Percentiles rank a stretch among this genome's conserved stretches.
These are phyloP conservation scores for Rhodeus uyekii DNA, from an alignment of 2,797 vertebrate genomes.

Conservation along the genomic window DNA sequence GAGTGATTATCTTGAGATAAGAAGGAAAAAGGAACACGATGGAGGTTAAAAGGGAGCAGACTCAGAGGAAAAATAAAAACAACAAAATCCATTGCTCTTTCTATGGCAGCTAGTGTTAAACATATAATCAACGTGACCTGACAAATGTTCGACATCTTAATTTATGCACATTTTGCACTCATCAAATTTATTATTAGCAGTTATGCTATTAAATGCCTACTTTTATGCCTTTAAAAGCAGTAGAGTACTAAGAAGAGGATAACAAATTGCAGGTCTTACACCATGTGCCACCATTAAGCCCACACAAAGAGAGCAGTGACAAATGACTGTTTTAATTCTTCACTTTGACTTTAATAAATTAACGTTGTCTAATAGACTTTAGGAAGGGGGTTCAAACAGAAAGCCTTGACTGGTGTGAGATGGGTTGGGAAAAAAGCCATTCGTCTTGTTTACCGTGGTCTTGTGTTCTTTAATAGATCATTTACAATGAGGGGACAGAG, in stretches of 20 bases:
- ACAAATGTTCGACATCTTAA: neutral
- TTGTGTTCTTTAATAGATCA: conserved; percentile 78
- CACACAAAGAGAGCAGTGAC: conserved; percentile 79
- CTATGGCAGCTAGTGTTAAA: neutral
- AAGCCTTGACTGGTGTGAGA: conserved; percentile 83
- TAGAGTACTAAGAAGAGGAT: no score
- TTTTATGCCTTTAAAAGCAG: no score
- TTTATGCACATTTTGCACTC: neutral
- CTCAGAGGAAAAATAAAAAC: conserved; percentile 16
- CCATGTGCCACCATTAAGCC: conserved; percentile 81
- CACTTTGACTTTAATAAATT: conserved; percentile 86
- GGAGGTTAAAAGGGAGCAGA: conserved; percentile 46
- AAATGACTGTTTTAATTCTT: conserved; percentile 79
- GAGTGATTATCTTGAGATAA: conserved; percentile 51
- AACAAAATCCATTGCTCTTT: neutral
- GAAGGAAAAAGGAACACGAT: conserved; percentile 58
- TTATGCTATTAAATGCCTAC: no score
- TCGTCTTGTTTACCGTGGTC: conserved; percentile 82
- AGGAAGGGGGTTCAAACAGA: conserved; percentile 76
- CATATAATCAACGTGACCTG: neutral
- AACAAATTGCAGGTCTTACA: conserved; percentile 74
- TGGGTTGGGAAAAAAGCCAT: conserved; percentile 76
- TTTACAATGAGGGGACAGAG: conserved; percentile 72
- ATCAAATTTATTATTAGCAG: neutral
- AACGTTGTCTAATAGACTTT: conserved; percentile 77